These are phyloP conservation scores for Trachythela sp. DNA, from an alignment of 64 coral and sea anemone genomes.

Conservation along the genomic window DNA sequence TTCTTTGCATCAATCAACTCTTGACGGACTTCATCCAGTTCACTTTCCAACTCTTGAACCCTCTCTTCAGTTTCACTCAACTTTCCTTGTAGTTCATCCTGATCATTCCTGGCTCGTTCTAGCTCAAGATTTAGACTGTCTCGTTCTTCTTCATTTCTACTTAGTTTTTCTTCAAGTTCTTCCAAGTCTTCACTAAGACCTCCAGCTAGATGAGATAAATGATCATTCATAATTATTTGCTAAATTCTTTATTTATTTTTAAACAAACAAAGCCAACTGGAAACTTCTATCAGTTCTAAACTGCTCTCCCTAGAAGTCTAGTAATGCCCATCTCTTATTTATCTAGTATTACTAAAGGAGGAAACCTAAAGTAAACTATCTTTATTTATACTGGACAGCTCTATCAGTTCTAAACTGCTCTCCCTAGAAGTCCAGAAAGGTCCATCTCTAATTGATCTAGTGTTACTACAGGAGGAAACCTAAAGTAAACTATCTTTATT, in stretches of 20 bases:
- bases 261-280: neutral
- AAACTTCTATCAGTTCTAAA: neutral
- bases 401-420: too few species aligned
- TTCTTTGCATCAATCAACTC: constrained; percentile 20
- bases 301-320: too few species aligned
- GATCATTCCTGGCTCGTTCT: constrained; percentile 64
- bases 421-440: too few species aligned
- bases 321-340: too few species aligned
- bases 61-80: constrained; percentile 61
- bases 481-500: too few species aligned
- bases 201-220: neutral
- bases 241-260: neutral
- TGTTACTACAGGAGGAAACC: too few species aligned
- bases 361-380: too few species aligned
- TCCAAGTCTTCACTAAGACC: constrained; percentile 55
- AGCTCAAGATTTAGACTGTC: constrained; percentile 71
- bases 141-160: constrained; percentile 57
- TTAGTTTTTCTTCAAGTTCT: constrained; percentile 84
- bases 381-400: too few species aligned
- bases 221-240: neutral
- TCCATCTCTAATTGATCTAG: too few species aligned
- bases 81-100: constrained; percentile 58
- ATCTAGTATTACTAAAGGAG: too few species aligned
- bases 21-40: constrained; percentile 72
- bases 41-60: constrained; percentile 65